Base-by-base conservation (phyloP, 2,888 invertebrate species). In the Tachina grossa region DNA sequence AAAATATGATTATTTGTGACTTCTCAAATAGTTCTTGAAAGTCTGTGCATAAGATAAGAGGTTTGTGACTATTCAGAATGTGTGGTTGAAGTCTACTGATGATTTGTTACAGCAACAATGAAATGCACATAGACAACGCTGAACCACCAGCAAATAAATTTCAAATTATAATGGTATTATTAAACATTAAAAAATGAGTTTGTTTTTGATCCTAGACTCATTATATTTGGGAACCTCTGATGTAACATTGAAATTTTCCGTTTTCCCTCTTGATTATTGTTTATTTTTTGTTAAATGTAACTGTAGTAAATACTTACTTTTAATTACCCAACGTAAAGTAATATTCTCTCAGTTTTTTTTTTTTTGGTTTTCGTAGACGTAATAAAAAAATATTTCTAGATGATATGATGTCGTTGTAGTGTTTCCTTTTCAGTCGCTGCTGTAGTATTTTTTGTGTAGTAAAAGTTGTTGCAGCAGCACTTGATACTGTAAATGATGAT, bases 251-350 rank as follows among this genome's bases (percentile, higher is more conserved):
- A 53, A 65, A 22, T 55, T 39, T 45, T 55, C 14, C 14, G 1
- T 14, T 14, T 14, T 14, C 14, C 14, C n/a, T 49, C 47, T 74
- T 63, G 79, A 79, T 71, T 63, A 47, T 51, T 63, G 59, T 59
- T 41, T 45, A 8, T 72, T 79, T 79, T 76, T 79, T 55, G 47
- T 59, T 69, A n/a, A 66, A 65, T 71, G 59, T 47, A 49, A 72
- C 47, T 65, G 61, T 16, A 65, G 47, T n/a, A n/a, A 8, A 61
- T 81, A 85, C 84, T 85, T 81, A 81, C 84, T 61, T 74, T 81
- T 81, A 85, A 85, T 85, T 81, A 81, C 41, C 72, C 81, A 63
- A 57, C 65, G 66, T 69, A 81, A 53, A 55, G 61, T 71, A 68
- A 59, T 79, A 49, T 59, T 59, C 14, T 55, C 0, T 9, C n/a